Conservation (phyloP, 1,140 invertebrate genomes). For the Habropoda laboriosa region DNA sequence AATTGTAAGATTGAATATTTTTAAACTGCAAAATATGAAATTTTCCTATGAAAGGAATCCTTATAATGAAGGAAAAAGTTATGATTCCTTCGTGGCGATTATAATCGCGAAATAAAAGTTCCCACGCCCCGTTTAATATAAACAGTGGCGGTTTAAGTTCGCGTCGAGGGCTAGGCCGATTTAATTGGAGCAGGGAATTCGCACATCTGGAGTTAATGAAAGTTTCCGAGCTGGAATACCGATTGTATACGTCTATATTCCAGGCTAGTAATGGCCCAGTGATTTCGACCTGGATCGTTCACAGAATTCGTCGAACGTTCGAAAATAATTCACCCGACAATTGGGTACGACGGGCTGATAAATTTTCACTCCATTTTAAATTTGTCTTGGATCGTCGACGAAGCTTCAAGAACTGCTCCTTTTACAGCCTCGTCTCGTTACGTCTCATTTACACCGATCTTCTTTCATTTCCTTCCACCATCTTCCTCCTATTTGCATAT, state of each 20-base stretch:
- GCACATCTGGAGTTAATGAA: slow-evolving; percentile 40
- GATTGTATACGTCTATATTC: slow-evolving; percentile 17
- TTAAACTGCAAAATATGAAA: too few relatives aligned
- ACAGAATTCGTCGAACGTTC: neutral
- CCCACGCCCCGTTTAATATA: neutral
- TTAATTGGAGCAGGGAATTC: slow-evolving; percentile 35
- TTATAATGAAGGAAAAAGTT: too few relatives aligned
- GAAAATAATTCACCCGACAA: slow-evolving; percentile 15
- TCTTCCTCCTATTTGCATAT: neutral
- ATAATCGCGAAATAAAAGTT: slow-evolving; percentile 13
- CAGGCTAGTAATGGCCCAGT: neutral
- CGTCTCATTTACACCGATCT: neutral
- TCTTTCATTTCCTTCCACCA: too few relatives aligned
- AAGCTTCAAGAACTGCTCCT: too few relatives aligned
- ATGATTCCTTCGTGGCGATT: neutral
- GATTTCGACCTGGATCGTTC: neutral
- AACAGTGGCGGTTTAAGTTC: neutral
- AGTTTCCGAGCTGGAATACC: slow-evolving; percentile 19
- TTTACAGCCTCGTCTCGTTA: neutral
- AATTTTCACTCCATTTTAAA: neutral
- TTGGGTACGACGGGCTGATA: neutral
- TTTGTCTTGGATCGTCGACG: neutral
- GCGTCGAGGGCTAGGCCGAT: neutral
- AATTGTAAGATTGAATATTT: too few relatives aligned
- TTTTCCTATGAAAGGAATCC: too few relatives aligned